Evolutionary conservation across 2,113 vertebrate species (phyloP).

Genomic region (Clarias gariepinus): DNA sequence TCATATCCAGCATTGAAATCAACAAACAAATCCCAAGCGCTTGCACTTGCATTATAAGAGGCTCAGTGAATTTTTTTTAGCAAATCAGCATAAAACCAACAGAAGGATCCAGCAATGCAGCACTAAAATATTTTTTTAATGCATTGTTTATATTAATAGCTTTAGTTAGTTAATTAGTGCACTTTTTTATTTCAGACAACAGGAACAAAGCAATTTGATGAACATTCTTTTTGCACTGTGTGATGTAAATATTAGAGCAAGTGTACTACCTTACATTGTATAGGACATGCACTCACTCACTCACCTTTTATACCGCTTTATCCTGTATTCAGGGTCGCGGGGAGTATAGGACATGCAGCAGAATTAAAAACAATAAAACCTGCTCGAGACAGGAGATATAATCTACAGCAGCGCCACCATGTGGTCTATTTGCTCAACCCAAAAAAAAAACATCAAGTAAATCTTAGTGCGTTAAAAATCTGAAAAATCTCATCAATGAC

Average conservation of each 20-base stretch:
- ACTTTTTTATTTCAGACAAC: background rate
- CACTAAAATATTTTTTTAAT: too few species aligned
- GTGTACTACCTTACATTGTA: background rate
- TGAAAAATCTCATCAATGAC: background rate
- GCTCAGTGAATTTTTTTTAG: background rate
- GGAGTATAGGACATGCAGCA: background rate
- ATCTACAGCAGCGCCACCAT: slow-evolving; percentile 72
- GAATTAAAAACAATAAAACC: background rate
- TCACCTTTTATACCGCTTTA: too few species aligned
- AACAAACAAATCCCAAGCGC: slow-evolving; percentile 12
- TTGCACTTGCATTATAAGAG: background rate
- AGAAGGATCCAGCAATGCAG: background rate
- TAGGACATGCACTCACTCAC: background rate
- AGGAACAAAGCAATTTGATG: background rate
- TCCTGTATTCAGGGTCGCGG: too few species aligned
- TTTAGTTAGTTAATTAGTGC: background rate
- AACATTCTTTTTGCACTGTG: background rate
- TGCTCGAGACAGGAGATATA: slow-evolving; percentile 1
- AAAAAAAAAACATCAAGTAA: slow-evolving; percentile 36
- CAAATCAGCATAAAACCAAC: background rate
- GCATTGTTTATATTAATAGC: background rate
- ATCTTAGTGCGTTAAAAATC: background rate
- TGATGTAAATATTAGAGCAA: background rate
- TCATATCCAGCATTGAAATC: background rate
- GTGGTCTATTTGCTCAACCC: slow-evolving; percentile 51